A percentile compares a stretch with the other conserved stretches of the same genome.
phyloP scores from a whole-genome alignment of 1,140 invertebrate species.

The Scaptomyza montana region DNA sequence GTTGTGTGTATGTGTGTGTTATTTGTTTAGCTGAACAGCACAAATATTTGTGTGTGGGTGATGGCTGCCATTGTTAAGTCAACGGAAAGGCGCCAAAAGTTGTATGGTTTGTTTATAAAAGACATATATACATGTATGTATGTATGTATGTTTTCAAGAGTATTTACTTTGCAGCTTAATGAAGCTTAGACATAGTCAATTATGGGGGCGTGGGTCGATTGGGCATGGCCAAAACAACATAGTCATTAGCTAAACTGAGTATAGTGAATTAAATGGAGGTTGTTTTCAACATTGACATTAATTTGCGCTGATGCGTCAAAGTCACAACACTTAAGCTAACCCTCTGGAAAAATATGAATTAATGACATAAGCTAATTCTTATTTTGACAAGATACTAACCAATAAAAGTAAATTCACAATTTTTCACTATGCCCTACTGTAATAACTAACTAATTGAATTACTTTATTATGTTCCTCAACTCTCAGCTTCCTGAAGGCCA shows the following conservation, averaged over 20 bases:
- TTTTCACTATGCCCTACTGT: constrained; percentile 25
- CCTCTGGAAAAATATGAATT: neutral
- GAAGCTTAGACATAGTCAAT: constrained; percentile 49
- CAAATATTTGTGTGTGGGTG: constrained; percentile 53
- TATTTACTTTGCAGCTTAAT: constrained; percentile 63
- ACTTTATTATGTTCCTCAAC: constrained; percentile 29
- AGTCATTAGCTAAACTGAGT: constrained; percentile 59
- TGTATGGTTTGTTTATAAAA: constrained; percentile 43
- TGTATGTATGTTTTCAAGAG: neutral
- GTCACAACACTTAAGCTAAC: constrained; percentile 1
- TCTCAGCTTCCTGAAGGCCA: constrained; percentile 11
- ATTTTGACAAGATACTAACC: no score
- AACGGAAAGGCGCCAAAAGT: constrained; percentile 70
- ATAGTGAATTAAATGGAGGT: constrained; percentile 52
- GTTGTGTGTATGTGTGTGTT: constrained; percentile 10
- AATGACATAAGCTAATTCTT: no score
- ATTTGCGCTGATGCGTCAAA: constrained; percentile 27
- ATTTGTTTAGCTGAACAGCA: constrained; percentile 43
- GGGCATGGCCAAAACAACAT: constrained; percentile 51
- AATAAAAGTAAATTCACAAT: no score
- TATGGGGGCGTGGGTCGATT: constrained; percentile 44
- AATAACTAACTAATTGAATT: constrained; percentile 44
- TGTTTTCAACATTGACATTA: constrained; percentile 44
- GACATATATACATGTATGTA: constrained; percentile 13
- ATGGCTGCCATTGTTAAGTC: constrained; percentile 54